A percentile compares a stretch with the other conserved stretches of the same genome.
Conservation (phyloP, 2,113 vertebrate species). For the Notothenia rossii region DNA sequence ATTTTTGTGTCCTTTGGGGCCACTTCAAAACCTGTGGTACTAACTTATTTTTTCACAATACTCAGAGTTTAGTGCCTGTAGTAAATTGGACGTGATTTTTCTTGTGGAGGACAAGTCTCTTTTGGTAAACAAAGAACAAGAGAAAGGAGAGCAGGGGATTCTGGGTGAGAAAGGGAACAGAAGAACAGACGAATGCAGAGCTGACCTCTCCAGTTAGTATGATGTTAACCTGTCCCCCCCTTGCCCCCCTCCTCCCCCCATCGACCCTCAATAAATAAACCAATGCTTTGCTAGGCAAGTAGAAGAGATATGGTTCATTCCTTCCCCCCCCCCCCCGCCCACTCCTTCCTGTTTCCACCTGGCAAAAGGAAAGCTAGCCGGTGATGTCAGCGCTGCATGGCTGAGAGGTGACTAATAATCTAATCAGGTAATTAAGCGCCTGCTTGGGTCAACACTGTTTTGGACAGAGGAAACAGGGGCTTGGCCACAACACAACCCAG, state of each 20-base stretch:
- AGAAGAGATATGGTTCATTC: conserved; percentile 17
- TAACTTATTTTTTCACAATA: conserved; percentile 1
- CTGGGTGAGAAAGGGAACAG: background rate
- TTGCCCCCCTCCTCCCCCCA: conserved; percentile 26
- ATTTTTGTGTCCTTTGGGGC: conserved; percentile 24
- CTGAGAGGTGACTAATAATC: conserved; percentile 67
- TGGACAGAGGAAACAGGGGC: conserved; percentile 19
- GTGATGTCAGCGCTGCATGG: conserved; percentile 56
- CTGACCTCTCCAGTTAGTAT: conserved; percentile 61
- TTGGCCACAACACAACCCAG: background rate
- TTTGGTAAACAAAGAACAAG: conserved; percentile 2
- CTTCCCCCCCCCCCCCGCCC: background rate
- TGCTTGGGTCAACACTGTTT: conserved; percentile 53
- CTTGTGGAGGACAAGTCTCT: background rate
- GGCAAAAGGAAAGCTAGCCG: background rate
- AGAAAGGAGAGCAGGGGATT: conserved; percentile 10
- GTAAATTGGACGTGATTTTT: conserved; percentile 37
- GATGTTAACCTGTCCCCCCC: conserved; percentile 63
- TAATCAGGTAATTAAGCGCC: conserved; percentile 63
- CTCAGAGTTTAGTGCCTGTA: conserved; percentile 30
- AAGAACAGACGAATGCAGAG: conserved; percentile 5
- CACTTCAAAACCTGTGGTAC: conserved; percentile 19
- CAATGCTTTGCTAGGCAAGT: conserved; percentile 14
- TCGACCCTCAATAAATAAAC: conserved; percentile 63
- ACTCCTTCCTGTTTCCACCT: conserved; percentile 39